Evolutionary conservation across 1,140 invertebrate genomes (phyloP), one percentile per base, ranked within the genome.

Genomic region (Tenebrio molitor): DNA sequence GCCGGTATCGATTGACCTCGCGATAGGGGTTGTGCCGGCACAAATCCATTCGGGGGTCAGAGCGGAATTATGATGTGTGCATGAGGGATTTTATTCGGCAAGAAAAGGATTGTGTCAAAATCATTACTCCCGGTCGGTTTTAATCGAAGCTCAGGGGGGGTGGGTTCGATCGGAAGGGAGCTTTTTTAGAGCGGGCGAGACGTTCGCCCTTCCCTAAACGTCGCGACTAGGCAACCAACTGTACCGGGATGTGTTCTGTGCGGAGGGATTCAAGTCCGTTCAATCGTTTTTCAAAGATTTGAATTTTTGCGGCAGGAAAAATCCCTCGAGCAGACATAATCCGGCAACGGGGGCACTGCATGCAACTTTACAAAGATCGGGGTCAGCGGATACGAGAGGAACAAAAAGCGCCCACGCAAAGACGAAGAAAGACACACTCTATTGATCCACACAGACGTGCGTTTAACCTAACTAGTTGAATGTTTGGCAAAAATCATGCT

Each of bases 381-480:
- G 50, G 50, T 58, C 50, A 58, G 23, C 10, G 23, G 21, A 58
- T 58, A 58, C 23, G 50, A 29, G 50, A 58, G 50, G 50, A 58
- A 58, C 50, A 58, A 58, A 58, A 58, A 58, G 50, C 50, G 23
- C 50, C 50, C 50, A 58, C 50, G 50, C 50, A 58, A 58, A 58
- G 50, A 58, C 50, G 50, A 58, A 58, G 50, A 58, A 58, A 58
- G 50, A 58, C 50, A 58, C 21, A 58, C 15, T 58, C 50, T 58
- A 58, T 58, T 58, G 50, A 58, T 58, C 50, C 21, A 29, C 50
- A 58, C 23, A 25, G 50, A 58, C 50, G 50, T 58, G 50, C 50
- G 50, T 58, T 58, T 58, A 58, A 58, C 50, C 50, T 58, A 58
- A 58, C 50, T 58, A 58, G 50, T 58, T 58, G 50, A 58, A 58